Conservation (phyloP, 2,113 vertebrate genomes). For the Monarcha castaneiventris region DNA sequence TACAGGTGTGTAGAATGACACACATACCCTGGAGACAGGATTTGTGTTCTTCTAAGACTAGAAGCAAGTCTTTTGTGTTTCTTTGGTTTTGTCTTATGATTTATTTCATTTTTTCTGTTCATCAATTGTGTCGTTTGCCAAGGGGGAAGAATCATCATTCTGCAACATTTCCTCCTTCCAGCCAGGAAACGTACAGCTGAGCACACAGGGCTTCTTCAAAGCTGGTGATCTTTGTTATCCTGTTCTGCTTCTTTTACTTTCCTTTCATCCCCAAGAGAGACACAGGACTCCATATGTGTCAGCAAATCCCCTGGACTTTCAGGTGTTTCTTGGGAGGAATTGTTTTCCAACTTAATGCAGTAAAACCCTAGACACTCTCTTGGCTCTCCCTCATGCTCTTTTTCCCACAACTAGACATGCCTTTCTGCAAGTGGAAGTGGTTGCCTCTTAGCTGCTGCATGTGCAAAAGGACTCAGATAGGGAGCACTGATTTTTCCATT, state of each 20-base stretch:
- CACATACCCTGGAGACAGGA: constrained; percentile 11
- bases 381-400: background rate
- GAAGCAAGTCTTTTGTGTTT: background rate
- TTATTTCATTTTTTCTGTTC: constrained; percentile 23
- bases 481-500: background rate
- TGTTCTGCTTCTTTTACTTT: background rate
- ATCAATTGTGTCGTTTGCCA: background rate
- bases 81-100: background rate
- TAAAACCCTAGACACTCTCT: background rate
- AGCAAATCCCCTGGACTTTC: background rate
- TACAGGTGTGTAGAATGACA: background rate
- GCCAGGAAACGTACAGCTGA: background rate
- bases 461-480: background rate
- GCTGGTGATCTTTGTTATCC: background rate
- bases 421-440: background rate
- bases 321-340: background rate
- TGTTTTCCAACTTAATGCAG: background rate
- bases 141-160: background rate
- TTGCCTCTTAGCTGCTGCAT: background rate
- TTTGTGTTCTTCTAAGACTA: background rate
- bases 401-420: background rate
- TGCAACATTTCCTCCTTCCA: background rate
- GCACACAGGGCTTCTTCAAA: background rate
- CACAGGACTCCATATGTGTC: background rate
- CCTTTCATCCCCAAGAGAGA: background rate